Conservation (phyloP, 35 echinoderm and acorn worm species). For the Nesometra sesokonis region DNA sequence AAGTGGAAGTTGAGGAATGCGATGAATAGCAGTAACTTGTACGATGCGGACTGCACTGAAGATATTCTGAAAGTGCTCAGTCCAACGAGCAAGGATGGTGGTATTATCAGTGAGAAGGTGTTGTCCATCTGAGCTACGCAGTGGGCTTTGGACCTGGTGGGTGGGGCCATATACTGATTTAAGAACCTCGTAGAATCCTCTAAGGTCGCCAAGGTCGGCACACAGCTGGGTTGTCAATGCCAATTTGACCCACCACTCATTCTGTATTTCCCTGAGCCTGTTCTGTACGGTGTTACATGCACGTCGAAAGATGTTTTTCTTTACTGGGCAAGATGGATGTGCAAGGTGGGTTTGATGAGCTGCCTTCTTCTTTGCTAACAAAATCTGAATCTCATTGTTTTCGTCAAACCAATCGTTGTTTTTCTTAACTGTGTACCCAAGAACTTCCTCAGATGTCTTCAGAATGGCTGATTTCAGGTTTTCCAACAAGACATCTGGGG, state of each 20-base stretch:
- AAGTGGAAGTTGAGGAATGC: slow-evolving; percentile 1
- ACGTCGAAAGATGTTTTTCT: slow-evolving; percentile 15
- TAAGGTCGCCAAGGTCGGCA: slow-evolving; percentile 31
- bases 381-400: slow-evolving; percentile 32
- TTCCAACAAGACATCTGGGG: slow-evolving; percentile 2
- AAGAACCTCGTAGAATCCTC: slow-evolving; percentile 24
- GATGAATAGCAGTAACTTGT: not conserved
- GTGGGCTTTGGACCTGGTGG: slow-evolving; percentile 1
- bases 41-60: slow-evolving; percentile 8
- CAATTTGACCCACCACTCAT: slow-evolving; percentile 28
- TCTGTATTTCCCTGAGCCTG: slow-evolving; percentile 13
- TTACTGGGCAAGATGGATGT: slow-evolving; percentile 1
- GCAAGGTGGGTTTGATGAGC: slow-evolving; percentile 11
- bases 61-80: slow-evolving; percentile 7
- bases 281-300: slow-evolving; percentile 22
- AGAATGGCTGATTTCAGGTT: slow-evolving; percentile 22
- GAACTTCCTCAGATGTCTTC: slow-evolving; percentile 6
- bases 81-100: slow-evolving; percentile 12
- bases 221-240: slow-evolving; percentile 5
- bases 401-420: slow-evolving; percentile 46
- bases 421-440: slow-evolving; percentile 6
- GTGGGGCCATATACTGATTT: slow-evolving; percentile 40
- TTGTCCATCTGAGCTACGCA: slow-evolving; percentile 22
- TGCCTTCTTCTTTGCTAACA: slow-evolving; percentile 15
- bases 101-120: not conserved